Conservation (phyloP, 2,888 invertebrate genomes). For the Phaedon cochleariae region DNA sequence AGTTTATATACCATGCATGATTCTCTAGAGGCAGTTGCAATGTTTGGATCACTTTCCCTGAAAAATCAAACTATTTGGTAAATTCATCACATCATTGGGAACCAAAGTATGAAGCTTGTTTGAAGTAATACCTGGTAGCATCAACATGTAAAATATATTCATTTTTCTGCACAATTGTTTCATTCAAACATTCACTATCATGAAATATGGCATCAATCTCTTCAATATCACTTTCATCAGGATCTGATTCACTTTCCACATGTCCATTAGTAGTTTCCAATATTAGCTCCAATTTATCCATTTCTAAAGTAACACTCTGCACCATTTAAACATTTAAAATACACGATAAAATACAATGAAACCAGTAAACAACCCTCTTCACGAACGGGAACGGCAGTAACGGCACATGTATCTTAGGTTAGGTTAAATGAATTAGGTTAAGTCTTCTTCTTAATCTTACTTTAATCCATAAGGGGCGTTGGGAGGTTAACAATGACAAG, state of each 20-base stretch:
- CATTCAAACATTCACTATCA: slow-evolving; percentile 22
- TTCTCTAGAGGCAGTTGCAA: slow-evolving; percentile 64
- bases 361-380: neutral
- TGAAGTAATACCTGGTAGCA: slow-evolving; percentile 12
- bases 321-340: too few species aligned
- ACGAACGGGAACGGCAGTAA: too few species aligned
- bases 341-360: neutral
- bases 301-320: neutral
- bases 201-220: slow-evolving; percentile 10
- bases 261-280: neutral
- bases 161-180: slow-evolving; percentile 14
- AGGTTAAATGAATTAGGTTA: too few species aligned
- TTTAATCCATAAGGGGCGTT: too few species aligned
- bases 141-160: slow-evolving; percentile 15
- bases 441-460: too few species aligned
- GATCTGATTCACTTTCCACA: slow-evolving; percentile 8
- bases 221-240: slow-evolving; percentile 14
- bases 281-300: neutral
- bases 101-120: too few species aligned
- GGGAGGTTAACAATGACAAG: too few species aligned
- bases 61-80: slow-evolving; percentile 45
- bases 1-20: slow-evolving; percentile 64
- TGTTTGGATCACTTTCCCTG: slow-evolving; percentile 58
- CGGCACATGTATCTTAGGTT: too few species aligned
- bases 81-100: too few species aligned